Evolutionary conservation across 2,797 vertebrate species (phyloP), one percentile per base, ranked within the genome.

Genomic region (Diplodus sargus): DNA sequence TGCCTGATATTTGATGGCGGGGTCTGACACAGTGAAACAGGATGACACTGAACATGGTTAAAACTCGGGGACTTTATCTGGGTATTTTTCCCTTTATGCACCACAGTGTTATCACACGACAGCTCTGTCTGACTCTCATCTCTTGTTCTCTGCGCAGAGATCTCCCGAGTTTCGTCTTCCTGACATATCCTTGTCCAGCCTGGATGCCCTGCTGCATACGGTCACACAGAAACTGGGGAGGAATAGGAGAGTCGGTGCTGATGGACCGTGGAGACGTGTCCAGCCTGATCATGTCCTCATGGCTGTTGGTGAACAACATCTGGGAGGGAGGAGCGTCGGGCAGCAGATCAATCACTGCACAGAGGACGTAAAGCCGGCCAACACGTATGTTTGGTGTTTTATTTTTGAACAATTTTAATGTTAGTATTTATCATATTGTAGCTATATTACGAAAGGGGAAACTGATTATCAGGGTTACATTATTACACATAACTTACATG

Each of bases 141-240:
- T 25, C 0, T 51, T 14, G 17, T 8, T 47, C 12, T 25, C 48
- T 42, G 1, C 22, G 17, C 73, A 86, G 87, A 79, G 61, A 3
- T 87, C 77, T 10, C 56, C 82, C 30, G 87, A 87, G 69, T 74
- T 82, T 73, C 30, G 14, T 54, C 90, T 91, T 22, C 82, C 90
- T 49, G 89, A 90, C 51, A 78, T 92, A 70, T 87, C 88, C 34
- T 17, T 87, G 78, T 88, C 86, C 67, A 89, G 78, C 49, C 79
- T 91, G 72, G 78, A 83, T 0, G 20, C 69, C 25, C 85, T 91
- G 81, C 87, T 92, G 60, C 77, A 90, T 67, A 81, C 79, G 0
- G 83, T 91, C 49, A 78, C 85, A 14, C 56, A 74, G 61, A 88
- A 73, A 59, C 70, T 87, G 70, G n/a, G 23, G 76, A 84, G 56